Base-by-base conservation (phyloP, 2,113 vertebrate genomes). In the Catharus bicknelli region DNA sequence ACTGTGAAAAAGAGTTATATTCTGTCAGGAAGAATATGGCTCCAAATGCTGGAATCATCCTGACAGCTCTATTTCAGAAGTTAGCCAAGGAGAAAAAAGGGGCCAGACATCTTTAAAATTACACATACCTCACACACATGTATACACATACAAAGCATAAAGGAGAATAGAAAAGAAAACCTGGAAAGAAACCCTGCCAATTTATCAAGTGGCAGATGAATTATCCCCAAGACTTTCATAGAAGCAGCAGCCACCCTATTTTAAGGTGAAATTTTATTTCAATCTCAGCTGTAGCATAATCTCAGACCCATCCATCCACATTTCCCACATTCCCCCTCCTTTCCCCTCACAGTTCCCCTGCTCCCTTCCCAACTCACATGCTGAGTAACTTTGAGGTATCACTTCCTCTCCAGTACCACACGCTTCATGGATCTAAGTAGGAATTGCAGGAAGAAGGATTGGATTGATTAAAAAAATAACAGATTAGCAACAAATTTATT, bases 41-140 rank as follows among this genome's bases (percentile, higher is more conserved):
- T 96, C 54, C 81, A 96, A 93, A 94, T 0, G 25, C 94, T 89
- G 86, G 94, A 93, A 96, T 96, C 90, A 94, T 94, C 95, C 92
- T 96, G 95, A 95, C 93, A 96, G 90, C 86, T 96, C 95, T 93
- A 94, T 95, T 96, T 95, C 93, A 94, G 86, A 96, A 94, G 92
- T 90, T 96, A 96, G 86, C 83, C 90, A 94, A 91, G 90, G 93
- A 95, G 92, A 96, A 95, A 95, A 95, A 93, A 88, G 86, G 83
- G 90, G 83, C 86, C 90, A 96, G 92, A 95, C 90, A 77, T 95
- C 83, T 88, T 86, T 73, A 91, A 95, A 94, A 96, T 93, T 86
- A 86, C 92, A 74, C 64, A 74, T 61, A 92, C 80, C 68, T 88
- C 90, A 92, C 94, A 94, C 83, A 93, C 69, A 70, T 83, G 88